Evolutionary conservation across 2,113 vertebrate species (phyloP).

Genomic region (Actinemys pallida): DNA sequence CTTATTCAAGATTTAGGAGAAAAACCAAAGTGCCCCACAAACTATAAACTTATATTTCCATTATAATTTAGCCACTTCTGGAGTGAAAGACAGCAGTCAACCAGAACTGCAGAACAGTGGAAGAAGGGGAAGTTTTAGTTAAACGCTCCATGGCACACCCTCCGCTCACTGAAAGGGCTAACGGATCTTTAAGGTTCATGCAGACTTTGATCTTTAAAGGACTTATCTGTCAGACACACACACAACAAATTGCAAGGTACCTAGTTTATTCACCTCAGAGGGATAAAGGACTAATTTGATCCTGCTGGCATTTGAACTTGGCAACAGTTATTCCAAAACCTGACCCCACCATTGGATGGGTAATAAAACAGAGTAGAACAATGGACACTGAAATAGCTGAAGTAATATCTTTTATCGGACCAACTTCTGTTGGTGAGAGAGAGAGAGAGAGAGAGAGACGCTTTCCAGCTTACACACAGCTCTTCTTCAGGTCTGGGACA

Average conservation of each 20-base stretch:
- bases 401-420: background rate
- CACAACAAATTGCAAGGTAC: background rate
- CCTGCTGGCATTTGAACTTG: background rate
- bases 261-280: background rate
- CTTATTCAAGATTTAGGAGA: background rate
- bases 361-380: background rate
- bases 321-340: background rate
- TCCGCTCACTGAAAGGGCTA: background rate
- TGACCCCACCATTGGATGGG: background rate
- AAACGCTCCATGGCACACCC: background rate
- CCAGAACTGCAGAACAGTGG: background rate
- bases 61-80: background rate
- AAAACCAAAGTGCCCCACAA: background rate
- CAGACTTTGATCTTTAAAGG: slow-evolving; percentile 1
- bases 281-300: background rate
- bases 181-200: background rate
- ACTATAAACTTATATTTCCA: background rate
- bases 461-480: background rate
- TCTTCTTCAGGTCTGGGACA: background rate
- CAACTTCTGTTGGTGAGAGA: background rate
- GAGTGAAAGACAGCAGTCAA: background rate
- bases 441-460: background rate
- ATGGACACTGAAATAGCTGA: background rate
- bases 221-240: background rate
- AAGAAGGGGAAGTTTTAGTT: background rate